Percentiles rank a stretch among this genome's conserved stretches.
These are phyloP conservation scores for Acanthopleura granulata DNA, from an alignment of 2,888 invertebrate genomes.

Conservation along the genomic window DNA sequence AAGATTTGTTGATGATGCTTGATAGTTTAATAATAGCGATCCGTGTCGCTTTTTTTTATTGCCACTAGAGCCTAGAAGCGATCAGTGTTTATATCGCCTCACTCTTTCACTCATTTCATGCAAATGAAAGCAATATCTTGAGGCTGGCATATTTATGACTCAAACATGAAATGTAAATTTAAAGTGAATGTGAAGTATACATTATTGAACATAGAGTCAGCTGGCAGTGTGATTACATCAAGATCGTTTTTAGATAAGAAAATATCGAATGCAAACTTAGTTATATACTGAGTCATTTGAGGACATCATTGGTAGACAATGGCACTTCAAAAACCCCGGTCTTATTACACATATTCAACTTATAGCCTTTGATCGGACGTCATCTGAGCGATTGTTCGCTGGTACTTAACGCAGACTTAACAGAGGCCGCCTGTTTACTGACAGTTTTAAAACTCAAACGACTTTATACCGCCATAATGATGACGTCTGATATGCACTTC, in stretches of 20 bases:
- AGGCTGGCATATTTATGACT: conserved; percentile 6
- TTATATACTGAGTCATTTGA: too few relatives aligned
- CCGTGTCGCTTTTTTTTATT: background rate
- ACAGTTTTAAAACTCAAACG: too few relatives aligned
- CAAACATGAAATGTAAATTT: conserved; percentile 9
- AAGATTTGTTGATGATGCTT: conserved; percentile 7
- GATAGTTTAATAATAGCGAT: conserved; percentile 17
- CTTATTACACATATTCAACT: too few relatives aligned
- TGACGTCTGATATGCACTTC: too few relatives aligned
- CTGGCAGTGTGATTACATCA: background rate
- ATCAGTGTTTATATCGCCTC: background rate
- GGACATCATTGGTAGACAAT: too few relatives aligned
- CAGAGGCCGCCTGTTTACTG: too few relatives aligned
- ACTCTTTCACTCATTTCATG: background rate
- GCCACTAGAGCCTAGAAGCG: background rate
- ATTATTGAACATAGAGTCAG: background rate
- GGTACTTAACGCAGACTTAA: too few relatives aligned
- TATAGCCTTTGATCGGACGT: too few relatives aligned
- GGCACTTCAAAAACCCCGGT: too few relatives aligned
- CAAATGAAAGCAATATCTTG: conserved; percentile 11
- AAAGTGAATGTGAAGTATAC: conserved; percentile 12
- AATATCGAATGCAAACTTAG: background rate
- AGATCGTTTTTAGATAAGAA: background rate
- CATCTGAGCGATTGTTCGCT: too few relatives aligned
- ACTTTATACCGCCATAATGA: too few relatives aligned